phyloP scores from a whole-genome alignment of 2,113 vertebrate species.

The Aphyosemion australe region DNA sequence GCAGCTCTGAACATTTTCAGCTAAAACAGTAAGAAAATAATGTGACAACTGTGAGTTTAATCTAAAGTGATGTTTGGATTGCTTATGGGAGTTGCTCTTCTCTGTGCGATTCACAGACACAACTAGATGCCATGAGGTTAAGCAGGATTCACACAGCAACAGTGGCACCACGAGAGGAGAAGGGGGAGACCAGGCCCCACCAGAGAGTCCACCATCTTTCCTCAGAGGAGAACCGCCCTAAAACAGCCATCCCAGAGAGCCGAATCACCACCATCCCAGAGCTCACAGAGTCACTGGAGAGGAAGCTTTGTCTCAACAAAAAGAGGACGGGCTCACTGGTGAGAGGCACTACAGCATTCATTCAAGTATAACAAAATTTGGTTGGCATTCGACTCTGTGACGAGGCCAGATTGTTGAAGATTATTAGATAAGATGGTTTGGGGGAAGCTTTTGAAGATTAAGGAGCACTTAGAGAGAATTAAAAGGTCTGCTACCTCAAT shows the following conservation, averaged over 20 bases:
- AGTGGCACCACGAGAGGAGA: constrained; percentile 77
- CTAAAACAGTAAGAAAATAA: too few relatives aligned
- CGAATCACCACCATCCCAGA: constrained; percentile 82
- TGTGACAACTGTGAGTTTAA: too few relatives aligned
- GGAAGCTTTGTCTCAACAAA: constrained; percentile 78
- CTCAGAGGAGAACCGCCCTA: constrained; percentile 74
- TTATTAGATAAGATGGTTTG: background rate
- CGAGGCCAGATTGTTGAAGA: background rate
- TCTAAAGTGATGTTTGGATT: too few relatives aligned
- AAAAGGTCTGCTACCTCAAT: background rate
- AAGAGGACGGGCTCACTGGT: constrained; percentile 80
- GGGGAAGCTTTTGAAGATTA: background rate
- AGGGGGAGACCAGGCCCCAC: constrained; percentile 71
- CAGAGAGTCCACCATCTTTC: constrained; percentile 72
- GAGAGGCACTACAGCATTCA: constrained; percentile 26
- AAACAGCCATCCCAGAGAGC: constrained; percentile 63
- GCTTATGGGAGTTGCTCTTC: background rate
- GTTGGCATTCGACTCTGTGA: background rate
- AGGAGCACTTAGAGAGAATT: too few relatives aligned
- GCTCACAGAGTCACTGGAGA: constrained; percentile 84
- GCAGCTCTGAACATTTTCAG: too few relatives aligned
- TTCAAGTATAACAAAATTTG: background rate
- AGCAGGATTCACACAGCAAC: constrained; percentile 73
- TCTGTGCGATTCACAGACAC: constrained; percentile 67
- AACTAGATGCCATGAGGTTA: constrained; percentile 81